A percentile compares a stretch with the other conserved stretches of the same genome.
These are phyloP conservation scores for Anas georgica DNA, from an alignment of 2,797 vertebrate genomes.

Conservation along the genomic window DNA sequence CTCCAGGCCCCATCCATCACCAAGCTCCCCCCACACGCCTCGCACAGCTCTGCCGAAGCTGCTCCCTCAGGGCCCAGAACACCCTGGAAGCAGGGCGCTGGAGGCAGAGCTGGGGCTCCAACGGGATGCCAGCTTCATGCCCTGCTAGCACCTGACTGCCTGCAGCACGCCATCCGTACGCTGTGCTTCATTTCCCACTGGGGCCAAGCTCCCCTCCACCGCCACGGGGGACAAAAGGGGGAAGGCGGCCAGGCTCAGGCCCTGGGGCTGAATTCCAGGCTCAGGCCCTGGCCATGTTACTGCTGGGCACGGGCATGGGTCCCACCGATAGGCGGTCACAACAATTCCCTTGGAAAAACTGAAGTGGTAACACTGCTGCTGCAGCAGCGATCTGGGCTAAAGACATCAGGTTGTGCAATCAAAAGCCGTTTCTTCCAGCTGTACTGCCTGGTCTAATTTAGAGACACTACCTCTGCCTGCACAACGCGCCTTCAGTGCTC, in stretches of 20 bases:
- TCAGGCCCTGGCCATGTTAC: too few species aligned
- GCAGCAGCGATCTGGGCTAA: background rate
- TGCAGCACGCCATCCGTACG: background rate
- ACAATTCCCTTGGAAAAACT: accelerated
- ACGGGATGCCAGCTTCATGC: accelerated
- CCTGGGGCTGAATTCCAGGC: too few species aligned
- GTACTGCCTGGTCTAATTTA: background rate
- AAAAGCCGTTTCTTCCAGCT: background rate
- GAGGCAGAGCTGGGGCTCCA: background rate
- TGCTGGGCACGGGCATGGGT: accelerated
- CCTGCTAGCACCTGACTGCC: accelerated
- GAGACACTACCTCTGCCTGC: background rate
- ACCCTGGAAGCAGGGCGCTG: accelerated
- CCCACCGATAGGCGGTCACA: accelerated
- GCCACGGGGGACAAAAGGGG: accelerated
- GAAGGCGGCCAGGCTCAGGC: background rate
- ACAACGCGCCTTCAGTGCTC: accelerated
- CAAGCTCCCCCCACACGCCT: accelerated
- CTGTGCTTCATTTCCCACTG: background rate
- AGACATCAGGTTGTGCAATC: background rate
- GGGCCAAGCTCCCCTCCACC: background rate
- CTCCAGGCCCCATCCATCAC: accelerated
- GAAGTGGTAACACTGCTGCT: accelerated
- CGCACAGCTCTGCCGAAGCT: accelerated
- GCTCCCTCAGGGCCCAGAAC: background rate